Evolutionary conservation across 2,797 vertebrate genomes (phyloP).

Genomic region (Dromococcyx pavoninus): DNA sequence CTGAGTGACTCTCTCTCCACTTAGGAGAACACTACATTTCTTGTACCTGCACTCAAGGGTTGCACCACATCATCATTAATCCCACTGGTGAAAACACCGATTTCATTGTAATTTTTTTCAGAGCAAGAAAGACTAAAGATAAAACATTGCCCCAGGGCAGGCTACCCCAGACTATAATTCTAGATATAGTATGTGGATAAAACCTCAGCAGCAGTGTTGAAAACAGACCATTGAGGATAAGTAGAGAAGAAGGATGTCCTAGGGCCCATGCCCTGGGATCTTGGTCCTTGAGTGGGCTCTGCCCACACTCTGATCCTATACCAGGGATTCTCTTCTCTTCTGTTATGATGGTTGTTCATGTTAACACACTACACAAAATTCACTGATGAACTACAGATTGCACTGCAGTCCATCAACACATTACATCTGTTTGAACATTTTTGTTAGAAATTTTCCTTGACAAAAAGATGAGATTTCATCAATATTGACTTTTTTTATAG

Average conservation of each 20-base stretch:
- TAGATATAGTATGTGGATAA: background rate
- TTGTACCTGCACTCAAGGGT: background rate
- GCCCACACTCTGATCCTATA: background rate
- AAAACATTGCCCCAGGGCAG: background rate
- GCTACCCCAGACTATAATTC: background rate
- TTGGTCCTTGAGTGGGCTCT: rapidly evolving
- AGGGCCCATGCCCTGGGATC: background rate
- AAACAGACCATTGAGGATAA: background rate
- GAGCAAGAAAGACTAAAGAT: background rate
- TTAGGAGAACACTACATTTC: background rate
- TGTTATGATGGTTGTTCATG: background rate
- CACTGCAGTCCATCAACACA: background rate
- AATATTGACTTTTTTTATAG: background rate
- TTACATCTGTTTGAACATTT: background rate
- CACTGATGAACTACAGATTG: background rate
- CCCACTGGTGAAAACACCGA: background rate
- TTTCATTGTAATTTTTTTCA: background rate
- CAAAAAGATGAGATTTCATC: background rate
- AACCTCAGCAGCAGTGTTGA: background rate
- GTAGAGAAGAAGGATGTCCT: background rate
- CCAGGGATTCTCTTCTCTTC: background rate
- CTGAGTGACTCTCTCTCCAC: too few relatives aligned
- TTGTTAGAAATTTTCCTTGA: background rate
- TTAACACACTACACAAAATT: background rate
- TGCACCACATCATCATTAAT: background rate